Base-by-base conservation (phyloP, 2,888 invertebrate species). In the Entomobrya proxima region DNA sequence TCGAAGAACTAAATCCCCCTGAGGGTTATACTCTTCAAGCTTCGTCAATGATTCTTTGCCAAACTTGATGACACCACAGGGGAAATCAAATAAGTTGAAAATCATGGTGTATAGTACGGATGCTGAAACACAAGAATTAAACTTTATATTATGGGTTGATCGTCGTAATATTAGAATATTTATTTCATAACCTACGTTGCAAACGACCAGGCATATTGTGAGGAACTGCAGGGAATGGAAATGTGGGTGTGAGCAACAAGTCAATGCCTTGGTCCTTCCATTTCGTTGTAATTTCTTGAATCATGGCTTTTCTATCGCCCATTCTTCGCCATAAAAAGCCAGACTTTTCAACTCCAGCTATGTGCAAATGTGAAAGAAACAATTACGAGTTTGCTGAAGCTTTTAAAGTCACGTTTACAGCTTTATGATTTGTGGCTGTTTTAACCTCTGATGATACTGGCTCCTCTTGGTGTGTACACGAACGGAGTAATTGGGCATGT, bases 241-340 rank as follows among this genome's bases (percentile, higher is more conserved):
- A 91, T 13, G 91, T 90, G 2, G 92, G 92, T 77, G 91, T 91
- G 30, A 92, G 88, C 6, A 92, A 87, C 1, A 91, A 91, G 86
- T 92, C 92, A 40, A 92, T 64, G 11, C 87, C 77, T 18, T 69
- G 81, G n/a, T 82, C n/a, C 11, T 77, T 40, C 88, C 88, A 88
- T 50, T 50, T 64, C 78, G 87, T 85, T n/a, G 69, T 40, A 69
- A 88, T 87, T 47, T 85, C 69, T 55, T 58, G 37, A 55, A 76
- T 74, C 81, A 86, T 84, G 4, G 74, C 55, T 24, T 77, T 78
- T 27, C 88, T 74, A 15, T 89, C 88, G 7, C 88, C 89, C 21
- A 90, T 50, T 75, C 85, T 75, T 0, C 67, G 50, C 89, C 86
- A 87, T 35, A 89, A 15, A 30, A 18, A 85, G 15, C 61, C 80